phyloP scores from a whole-genome alignment of 2,888 invertebrate genomes.

The Drosophila sordidula region DNA sequence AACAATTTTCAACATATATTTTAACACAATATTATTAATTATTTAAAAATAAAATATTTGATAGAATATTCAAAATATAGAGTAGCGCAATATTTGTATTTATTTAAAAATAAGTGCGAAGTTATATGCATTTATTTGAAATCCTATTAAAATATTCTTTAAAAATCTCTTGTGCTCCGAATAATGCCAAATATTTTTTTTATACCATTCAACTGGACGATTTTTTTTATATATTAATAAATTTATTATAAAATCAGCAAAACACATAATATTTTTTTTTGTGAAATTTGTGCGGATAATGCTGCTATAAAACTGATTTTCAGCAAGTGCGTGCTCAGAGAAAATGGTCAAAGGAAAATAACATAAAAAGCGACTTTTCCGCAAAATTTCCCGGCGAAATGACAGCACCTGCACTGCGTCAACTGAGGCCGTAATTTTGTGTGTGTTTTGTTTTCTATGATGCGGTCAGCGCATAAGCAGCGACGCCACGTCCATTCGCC shows the following conservation, averaged over 20 bases:
- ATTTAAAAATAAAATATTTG: too few species aligned
- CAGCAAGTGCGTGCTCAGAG: slow-evolving; percentile 4
- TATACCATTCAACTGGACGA: background rate
- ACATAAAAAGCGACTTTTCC: slow-evolving; percentile 40
- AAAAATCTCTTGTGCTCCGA: too few species aligned
- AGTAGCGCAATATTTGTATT: too few species aligned
- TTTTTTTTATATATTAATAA: background rate
- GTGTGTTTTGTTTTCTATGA: slow-evolving; percentile 46
- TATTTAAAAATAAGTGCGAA: too few species aligned
- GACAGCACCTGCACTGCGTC: slow-evolving; percentile 70
- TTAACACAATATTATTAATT: too few species aligned
- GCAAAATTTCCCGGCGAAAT: slow-evolving; percentile 44
- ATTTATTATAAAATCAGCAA: background rate
- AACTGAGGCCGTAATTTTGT: slow-evolving; percentile 50
- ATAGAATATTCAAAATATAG: too few species aligned
- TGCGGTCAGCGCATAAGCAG: slow-evolving; percentile 45
- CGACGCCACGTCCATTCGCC: slow-evolving; percentile 7
- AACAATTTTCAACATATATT: too few species aligned
- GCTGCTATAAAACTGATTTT: slow-evolving; percentile 23
- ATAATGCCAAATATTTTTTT: background rate
- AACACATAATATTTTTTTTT: slow-evolving; percentile 8
- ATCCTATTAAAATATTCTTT: too few species aligned
- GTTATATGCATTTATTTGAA: too few species aligned
- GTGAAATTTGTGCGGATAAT: slow-evolving; percentile 11
- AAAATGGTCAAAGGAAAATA: slow-evolving; percentile 24